phyloP scores from a whole-genome alignment of 2,113 vertebrate species.

The Nettapus auritus region DNA sequence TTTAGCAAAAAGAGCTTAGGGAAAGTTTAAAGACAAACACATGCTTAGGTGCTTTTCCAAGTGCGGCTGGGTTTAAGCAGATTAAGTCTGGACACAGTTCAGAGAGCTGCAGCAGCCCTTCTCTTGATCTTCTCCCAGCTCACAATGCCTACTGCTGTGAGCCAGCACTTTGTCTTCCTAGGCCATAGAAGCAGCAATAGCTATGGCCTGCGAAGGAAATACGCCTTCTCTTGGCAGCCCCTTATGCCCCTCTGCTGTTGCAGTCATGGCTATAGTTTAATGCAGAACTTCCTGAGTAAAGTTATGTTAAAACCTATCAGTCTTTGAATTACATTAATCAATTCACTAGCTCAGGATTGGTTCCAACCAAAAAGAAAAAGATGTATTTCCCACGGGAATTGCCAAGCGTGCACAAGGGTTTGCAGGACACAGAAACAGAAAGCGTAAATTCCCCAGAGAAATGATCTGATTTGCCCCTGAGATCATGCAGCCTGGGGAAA shows the following conservation, averaged over 20 bases:
- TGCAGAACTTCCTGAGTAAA: background rate
- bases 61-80: background rate
- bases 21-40: background rate
- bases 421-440: background rate
- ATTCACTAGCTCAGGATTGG: background rate
- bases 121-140: background rate
- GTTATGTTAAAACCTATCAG: background rate
- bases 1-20: background rate
- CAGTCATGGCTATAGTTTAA: background rate
- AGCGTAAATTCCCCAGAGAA: background rate
- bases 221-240: background rate
- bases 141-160: background rate
- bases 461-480: background rate
- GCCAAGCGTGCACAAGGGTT: background rate
- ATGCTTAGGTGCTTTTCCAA: background rate
- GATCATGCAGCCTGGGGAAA: background rate
- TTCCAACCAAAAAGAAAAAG: background rate
- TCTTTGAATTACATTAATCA: background rate
- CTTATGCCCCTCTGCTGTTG: background rate
- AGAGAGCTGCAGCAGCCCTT: background rate
- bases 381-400: background rate
- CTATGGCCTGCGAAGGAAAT: background rate
- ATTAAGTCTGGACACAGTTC: background rate
- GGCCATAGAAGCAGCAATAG: background rate
- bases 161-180: background rate